Percentiles rank a stretch among this genome's conserved stretches.
phyloP scores from a whole-genome alignment of 53 echinoderm and acorn worm genomes.

The Glandiceps talaboti region DNA sequence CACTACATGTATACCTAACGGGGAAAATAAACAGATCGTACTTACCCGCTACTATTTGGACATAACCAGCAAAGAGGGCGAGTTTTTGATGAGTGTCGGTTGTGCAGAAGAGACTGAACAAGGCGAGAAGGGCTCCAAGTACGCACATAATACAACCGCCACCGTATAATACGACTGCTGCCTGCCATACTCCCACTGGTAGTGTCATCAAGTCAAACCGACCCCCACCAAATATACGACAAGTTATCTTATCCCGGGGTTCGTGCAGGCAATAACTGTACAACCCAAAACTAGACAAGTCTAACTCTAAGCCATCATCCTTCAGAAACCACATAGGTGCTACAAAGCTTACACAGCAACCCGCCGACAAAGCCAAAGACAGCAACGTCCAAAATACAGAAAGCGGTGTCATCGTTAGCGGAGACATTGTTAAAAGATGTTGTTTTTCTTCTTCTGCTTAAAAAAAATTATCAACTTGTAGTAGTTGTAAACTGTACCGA shows the following conservation, averaged over 20 bases:
- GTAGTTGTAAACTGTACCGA: too few species aligned
- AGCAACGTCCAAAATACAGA: not conserved
- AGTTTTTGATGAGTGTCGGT: not conserved
- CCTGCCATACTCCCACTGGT: not conserved
- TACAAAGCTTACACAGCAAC: not conserved
- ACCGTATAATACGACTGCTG: not conserved
- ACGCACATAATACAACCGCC: not conserved
- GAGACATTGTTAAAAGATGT: not conserved
- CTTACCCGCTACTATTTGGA: not conserved
- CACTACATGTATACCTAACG: too few species aligned
- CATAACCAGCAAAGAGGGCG: not conserved
- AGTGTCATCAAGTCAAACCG: not conserved
- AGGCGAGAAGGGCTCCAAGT: not conserved
- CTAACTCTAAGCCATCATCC: not conserved
- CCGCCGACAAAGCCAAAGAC: not conserved
- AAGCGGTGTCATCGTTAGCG: not conserved
- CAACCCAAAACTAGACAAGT: not conserved
- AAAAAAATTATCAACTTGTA: too few species aligned
- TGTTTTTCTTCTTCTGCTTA: too few species aligned
- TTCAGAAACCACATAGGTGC: not conserved
- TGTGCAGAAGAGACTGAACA: not conserved
- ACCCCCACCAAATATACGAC: not conserved
- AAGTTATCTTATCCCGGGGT: not conserved
- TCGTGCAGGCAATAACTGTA: not conserved
- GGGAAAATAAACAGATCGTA: too few species aligned